Evolutionary conservation across 2,888 invertebrate species (phyloP).

Genomic region (Caradrina clavipalpis): DNA sequence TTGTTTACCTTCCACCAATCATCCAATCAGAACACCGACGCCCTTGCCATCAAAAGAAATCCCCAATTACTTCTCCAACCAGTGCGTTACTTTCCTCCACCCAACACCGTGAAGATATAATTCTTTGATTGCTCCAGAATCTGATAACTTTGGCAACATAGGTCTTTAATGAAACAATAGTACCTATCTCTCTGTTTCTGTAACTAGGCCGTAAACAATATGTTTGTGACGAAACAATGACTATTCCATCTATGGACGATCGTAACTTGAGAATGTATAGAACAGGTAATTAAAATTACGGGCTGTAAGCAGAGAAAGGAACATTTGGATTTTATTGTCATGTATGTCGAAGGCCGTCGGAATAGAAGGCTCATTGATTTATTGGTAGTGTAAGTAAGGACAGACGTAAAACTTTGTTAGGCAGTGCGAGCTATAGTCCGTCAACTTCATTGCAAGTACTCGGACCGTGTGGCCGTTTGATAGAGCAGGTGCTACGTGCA

Average conservation of each 20-base stretch:
- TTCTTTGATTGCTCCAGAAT: slow-evolving; percentile 35
- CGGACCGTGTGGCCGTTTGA: no score
- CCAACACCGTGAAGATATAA: slow-evolving; percentile 45
- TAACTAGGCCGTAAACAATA: slow-evolving; percentile 50
- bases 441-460: no score
- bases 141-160: slow-evolving; percentile 54
- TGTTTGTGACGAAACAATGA: slow-evolving; percentile 46
- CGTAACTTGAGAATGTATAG: slow-evolving; percentile 31
- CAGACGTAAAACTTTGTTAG: neutral
- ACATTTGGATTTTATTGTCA: slow-evolving; percentile 5
- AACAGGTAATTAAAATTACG: slow-evolving; percentile 16
- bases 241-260: slow-evolving; percentile 1
- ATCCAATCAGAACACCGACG: neutral
- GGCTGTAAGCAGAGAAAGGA: slow-evolving; percentile 29
- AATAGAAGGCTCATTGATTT: neutral
- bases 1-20: neutral
- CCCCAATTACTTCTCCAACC: slow-evolving; percentile 32
- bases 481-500: no score
- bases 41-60: slow-evolving; percentile 4
- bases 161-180: slow-evolving; percentile 61
- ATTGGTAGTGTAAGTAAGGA: neutral
- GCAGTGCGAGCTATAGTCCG: no score
- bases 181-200: slow-evolving; percentile 15
- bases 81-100: slow-evolving; percentile 27
- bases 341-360: neutral